Percentiles rank a stretch among this genome's conserved stretches.
These are phyloP conservation scores for Parazoanthus atlanticus DNA, from an alignment of 92 coral and sea anemone genomes.

Conservation along the genomic window DNA sequence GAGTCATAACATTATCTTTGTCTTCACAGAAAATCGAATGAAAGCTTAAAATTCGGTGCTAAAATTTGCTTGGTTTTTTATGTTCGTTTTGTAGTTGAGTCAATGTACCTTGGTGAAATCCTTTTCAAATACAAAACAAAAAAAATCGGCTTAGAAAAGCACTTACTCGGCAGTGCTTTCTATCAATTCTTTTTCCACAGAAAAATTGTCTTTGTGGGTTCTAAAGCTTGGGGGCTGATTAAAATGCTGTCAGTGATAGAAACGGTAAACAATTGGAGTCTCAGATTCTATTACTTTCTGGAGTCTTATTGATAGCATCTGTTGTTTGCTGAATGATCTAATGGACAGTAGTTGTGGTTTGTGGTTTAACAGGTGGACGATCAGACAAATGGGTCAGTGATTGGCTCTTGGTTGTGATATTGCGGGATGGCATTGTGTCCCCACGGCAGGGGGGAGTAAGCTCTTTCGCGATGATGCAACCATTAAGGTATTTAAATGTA, in stretches of 20 bases:
- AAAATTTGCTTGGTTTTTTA: background rate
- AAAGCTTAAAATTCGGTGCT: background rate
- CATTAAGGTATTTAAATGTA: constrained; percentile 8
- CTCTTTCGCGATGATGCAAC: constrained; percentile 27
- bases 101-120: background rate
- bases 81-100: background rate
- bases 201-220: constrained; percentile 6
- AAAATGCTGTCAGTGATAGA: background rate
- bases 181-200: constrained; percentile 7
- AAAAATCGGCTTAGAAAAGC: background rate
- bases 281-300: constrained; percentile 19
- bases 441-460: background rate
- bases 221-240: constrained; percentile 24
- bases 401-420: background rate
- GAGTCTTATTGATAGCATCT: constrained; percentile 17
- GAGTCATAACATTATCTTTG: background rate
- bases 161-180: background rate
- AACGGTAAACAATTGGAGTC: constrained; percentile 21
- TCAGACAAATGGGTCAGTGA: background rate
- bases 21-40: background rate
- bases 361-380: constrained; percentile 42
- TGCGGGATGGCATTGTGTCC: background rate
- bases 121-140: background rate
- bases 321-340: constrained; percentile 34
- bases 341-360: background rate